Evolutionary conservation across 2,888 invertebrate species (phyloP), one percentile per base, ranked within the genome.

Genomic region (Drosophila pseudotalamancana): DNA sequence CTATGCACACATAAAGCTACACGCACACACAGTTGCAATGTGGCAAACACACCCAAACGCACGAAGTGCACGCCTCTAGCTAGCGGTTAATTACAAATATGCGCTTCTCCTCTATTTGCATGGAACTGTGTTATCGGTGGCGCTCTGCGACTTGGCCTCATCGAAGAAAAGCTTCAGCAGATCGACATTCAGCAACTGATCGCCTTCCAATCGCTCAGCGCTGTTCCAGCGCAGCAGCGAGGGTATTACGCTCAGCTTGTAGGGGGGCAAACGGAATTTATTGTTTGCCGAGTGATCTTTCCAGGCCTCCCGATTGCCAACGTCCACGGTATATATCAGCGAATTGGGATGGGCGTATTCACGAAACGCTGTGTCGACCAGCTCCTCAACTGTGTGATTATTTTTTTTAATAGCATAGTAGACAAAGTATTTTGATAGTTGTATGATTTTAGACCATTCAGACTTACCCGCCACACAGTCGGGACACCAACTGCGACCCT

Each of bases 401-500:
- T 2, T 11, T 18, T 2, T 5, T 11, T 34, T 19, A 8, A 39
- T 4, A 8, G 3, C n/a, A n/a, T n/a, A n/a, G n/a, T n/a, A n/a
- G n/a, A n/a, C n/a, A n/a, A n/a, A n/a, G n/a, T n/a, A n/a, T n/a
- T n/a, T n/a, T n/a, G n/a, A n/a, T n/a, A n/a, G n/a, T n/a, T n/a
- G n/a, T n/a, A n/a, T n/a, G n/a, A n/a, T n/a, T n/a, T n/a, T 9
- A 25, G 12, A 11, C 16, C n/a, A 21, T n/a, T 31, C 5, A 35
- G n/a, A 8, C 43, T 92, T 93, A 96, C 96, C 96, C 90, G 92
- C 92, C 8, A 95, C 95, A 90, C 97, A 97, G 90, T 97, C 97
- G 0, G 95, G 94, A 88, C 97, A 97, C 97, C 97, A 98, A 89
- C 96, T 97, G 34, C 92, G 90, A 0, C 96, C 96, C 0, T 68